Percentiles rank a stretch among this genome's conserved stretches.
Conservation (phyloP, 2,888 invertebrate species). For the Cenopis cana region DNA sequence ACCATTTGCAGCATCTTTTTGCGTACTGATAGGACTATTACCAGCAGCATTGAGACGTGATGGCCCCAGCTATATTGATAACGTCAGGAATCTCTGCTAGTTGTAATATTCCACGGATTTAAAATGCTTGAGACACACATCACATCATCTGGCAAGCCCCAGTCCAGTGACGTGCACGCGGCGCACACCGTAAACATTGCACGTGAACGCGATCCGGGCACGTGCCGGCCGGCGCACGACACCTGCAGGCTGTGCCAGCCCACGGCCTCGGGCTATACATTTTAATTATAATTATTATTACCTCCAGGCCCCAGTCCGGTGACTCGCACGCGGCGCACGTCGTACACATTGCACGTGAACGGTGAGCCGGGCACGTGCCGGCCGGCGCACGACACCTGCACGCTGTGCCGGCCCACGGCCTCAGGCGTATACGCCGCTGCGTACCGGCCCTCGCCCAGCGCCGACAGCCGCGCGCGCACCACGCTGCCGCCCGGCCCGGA, state of each 20-base stretch:
- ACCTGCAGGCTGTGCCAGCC: background rate
- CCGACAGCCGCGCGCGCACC: slow-evolving; percentile 89
- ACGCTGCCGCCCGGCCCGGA: slow-evolving; percentile 94
- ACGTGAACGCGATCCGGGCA: slow-evolving; percentile 96
- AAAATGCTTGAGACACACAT: no score
- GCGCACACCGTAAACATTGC: slow-evolving; percentile 97
- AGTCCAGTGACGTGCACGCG: slow-evolving; percentile 90
- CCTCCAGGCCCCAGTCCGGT: slow-evolving; percentile 86
- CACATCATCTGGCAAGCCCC: slow-evolving; percentile 76
- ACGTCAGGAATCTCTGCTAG: no score
- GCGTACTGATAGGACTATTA: no score
- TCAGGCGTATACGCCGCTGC: slow-evolving; percentile 92
- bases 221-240: slow-evolving; percentile 82
- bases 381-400: slow-evolving; percentile 92
- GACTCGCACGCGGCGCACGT: slow-evolving; percentile 92
- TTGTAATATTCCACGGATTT: no score
- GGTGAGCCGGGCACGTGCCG: slow-evolving; percentile 96
- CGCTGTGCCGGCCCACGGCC: slow-evolving; percentile 94
- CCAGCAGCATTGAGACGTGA: no score
- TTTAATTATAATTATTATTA: no score
- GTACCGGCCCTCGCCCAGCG: slow-evolving; percentile 88
- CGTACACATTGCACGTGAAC: slow-evolving; percentile 97
- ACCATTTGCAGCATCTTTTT: no score
- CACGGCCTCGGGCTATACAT: no score
- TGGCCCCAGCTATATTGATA: no score